Conservation (phyloP, 2,888 invertebrate genomes). For the Thera britannica region DNA sequence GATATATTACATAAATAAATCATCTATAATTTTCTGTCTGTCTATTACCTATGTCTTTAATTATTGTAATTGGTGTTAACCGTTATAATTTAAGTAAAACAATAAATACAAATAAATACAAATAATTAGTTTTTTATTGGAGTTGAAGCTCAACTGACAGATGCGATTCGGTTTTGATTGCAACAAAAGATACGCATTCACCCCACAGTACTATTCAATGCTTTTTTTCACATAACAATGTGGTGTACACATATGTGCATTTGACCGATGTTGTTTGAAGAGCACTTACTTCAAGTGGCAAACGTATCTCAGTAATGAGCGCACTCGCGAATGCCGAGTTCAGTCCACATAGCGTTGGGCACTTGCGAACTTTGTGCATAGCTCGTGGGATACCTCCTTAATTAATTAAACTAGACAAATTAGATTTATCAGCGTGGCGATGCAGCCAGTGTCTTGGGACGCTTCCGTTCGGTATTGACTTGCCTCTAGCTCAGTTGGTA, state of each 20-base stretch:
- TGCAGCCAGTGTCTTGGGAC: too few species aligned
- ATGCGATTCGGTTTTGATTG: too few species aligned
- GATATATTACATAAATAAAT: too few species aligned
- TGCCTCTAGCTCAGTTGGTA: too few species aligned
- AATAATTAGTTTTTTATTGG: too few species aligned
- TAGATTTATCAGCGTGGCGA: background rate
- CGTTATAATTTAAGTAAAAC: too few species aligned
- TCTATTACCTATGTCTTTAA: too few species aligned
- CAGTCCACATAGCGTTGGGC: background rate
- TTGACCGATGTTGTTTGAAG: constrained; percentile 3
- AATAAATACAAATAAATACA: too few species aligned
- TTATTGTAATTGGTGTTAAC: too few species aligned
- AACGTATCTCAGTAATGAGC: constrained; percentile 14
- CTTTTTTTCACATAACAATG: constrained; percentile 5
- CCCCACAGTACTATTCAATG: background rate
- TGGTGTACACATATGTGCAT: constrained; percentile 8
- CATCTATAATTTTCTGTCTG: too few species aligned
- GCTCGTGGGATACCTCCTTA: background rate
- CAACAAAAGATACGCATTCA: background rate
- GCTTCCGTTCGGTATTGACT: too few species aligned
- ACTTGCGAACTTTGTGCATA: background rate
- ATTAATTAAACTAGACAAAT: background rate
- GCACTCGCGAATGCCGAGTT: background rate
- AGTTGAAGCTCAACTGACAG: too few species aligned
- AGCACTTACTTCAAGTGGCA: constrained; percentile 25